A percentile compares a stretch with the other conserved stretches of the same genome.
These are phyloP conservation scores for Camelus bactrianus DNA, from an alignment of 2,113 vertebrate genomes.

Conservation along the genomic window DNA sequence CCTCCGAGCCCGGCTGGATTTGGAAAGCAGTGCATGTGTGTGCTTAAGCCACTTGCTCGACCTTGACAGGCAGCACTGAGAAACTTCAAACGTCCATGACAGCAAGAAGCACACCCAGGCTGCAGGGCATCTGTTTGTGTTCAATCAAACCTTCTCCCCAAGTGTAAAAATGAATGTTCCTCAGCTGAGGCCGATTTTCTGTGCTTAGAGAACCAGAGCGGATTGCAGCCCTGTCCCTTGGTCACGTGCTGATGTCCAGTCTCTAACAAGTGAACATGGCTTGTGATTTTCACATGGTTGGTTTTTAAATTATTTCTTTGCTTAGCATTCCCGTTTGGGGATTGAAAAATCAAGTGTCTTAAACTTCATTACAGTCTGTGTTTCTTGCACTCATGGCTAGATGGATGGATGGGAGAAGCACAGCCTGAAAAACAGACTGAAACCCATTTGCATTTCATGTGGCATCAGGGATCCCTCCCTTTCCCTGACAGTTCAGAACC, in stretches of 20 bases:
- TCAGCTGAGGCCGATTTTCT: neutral
- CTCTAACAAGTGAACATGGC: neutral
- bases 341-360: neutral
- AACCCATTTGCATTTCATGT: neutral
- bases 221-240: neutral
- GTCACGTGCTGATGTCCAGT: neutral
- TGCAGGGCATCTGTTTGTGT: constrained; percentile 5
- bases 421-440: neutral
- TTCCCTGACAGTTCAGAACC: neutral
- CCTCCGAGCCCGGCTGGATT: neutral
- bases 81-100: neutral
- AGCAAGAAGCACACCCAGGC: neutral
- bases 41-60: constrained; percentile 6
- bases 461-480: neutral
- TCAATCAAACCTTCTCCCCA: neutral
- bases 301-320: neutral
- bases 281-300: neutral
- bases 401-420: neutral
- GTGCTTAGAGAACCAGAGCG: neutral
- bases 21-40: neutral
- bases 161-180: neutral
- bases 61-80: constrained; percentile 33
- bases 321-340: neutral
- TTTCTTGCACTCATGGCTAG: neutral
- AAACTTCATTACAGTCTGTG: neutral